Evolutionary conservation across 2,797 vertebrate species (phyloP).

Genomic region (Phylloscopus collybita): DNA sequence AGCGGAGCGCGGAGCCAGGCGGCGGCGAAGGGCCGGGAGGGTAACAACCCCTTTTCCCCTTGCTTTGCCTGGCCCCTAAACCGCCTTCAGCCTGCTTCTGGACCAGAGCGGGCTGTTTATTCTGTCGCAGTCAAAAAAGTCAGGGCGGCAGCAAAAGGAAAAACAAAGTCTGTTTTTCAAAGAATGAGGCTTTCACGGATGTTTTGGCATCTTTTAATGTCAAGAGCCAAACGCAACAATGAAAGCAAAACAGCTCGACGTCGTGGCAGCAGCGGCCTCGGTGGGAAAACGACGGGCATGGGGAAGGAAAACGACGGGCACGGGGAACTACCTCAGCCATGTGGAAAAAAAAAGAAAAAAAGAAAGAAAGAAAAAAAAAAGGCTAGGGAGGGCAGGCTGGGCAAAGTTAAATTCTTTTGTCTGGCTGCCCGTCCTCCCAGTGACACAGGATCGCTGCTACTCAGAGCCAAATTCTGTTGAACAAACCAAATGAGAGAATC

Average conservation of each 20-base stretch:
- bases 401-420: slow-evolving; percentile 23
- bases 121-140: neutral
- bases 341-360: neutral
- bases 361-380: neutral
- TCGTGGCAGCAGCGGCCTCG: neutral
- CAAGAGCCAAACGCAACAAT: neutral
- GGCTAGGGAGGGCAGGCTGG: neutral
- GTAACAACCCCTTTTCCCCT: neutral
- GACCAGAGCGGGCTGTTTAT: neutral
- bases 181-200: neutral
- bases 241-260: neutral
- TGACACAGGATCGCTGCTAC: neutral
- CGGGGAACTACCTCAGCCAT: neutral
- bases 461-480: slow-evolving; percentile 31
- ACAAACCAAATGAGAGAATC: slow-evolving; percentile 11
- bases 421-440: neutral
- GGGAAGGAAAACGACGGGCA: neutral
- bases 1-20: neutral
- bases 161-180: neutral
- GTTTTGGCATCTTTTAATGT: neutral
- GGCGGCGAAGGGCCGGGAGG: neutral
- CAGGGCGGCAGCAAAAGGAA: neutral
- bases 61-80: neutral
- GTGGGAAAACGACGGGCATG: neutral
- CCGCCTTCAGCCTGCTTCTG: neutral